Conservation (phyloP, 1,140 invertebrate species). For the Venturia canescens region DNA sequence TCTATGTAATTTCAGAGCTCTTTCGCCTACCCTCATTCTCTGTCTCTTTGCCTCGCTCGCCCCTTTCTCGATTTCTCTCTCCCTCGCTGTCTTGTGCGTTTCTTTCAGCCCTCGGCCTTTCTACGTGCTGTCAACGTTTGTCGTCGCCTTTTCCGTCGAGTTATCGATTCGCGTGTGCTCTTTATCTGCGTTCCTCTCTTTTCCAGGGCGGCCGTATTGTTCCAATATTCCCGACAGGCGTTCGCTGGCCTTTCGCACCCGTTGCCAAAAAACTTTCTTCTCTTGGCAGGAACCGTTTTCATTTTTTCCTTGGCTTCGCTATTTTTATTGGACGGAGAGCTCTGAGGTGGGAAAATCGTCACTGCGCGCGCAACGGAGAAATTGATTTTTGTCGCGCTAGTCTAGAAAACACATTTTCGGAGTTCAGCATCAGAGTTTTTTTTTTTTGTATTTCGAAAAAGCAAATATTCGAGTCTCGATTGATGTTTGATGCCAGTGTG, state of each 20-base stretch:
- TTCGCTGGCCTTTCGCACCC: conserved; percentile 2
- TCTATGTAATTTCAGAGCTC: background rate
- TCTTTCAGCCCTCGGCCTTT: background rate
- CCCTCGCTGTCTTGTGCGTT: background rate
- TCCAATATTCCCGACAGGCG: conserved; percentile 24
- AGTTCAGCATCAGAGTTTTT: too few species aligned
- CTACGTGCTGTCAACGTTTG: conserved; percentile 14
- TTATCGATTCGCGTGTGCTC: conserved; percentile 18
- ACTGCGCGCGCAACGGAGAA: too few species aligned
- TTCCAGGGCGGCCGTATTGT: background rate
- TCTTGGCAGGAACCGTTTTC: background rate
- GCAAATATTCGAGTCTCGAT: too few species aligned
- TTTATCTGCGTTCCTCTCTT: background rate
- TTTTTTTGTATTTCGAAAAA: too few species aligned
- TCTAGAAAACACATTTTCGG: too few species aligned
- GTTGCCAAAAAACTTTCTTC: conserved; percentile 36
- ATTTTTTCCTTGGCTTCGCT: background rate
- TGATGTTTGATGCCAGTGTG: too few species aligned
- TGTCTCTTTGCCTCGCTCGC: too few species aligned
- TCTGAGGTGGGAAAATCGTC: too few species aligned
- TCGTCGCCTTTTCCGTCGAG: conserved; percentile 15
- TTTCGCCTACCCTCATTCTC: background rate
- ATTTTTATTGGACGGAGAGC: background rate
- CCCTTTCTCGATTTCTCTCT: background rate
- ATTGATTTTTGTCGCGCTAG: too few species aligned